Evolutionary conservation across 2,113 vertebrate genomes (phyloP), one percentile per base, ranked within the genome.

Genomic region (Anolis carolinensis): DNA sequence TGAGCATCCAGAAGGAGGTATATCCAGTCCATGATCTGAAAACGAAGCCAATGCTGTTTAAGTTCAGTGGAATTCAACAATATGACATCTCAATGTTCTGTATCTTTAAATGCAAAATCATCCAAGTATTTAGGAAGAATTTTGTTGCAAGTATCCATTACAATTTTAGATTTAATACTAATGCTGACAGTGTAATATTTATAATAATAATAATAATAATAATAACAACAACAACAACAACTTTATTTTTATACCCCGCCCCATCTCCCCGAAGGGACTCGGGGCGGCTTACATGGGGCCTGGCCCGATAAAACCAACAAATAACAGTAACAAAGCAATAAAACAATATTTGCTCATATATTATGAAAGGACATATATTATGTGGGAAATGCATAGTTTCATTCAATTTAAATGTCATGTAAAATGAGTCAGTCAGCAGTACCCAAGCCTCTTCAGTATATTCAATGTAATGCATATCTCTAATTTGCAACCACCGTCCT

Each of bases 11-110:
- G 95, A 59, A 99, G 68, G 30, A 99, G 93, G 89, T 97, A 98
- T 74, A 99, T 96, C 99, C 99, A 99, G 87, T 99, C 98, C 96
- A 99, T 96, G 81, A 99, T 94, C 99, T 99, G 92, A 59, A 92
- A 84, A 25, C 75, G 8, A 52, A 81, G 72, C 1, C 9, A 81
- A 44, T 34, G 44, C n/a, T 50, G 73, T 18, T 67, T 25, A 55
- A 36, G 50, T 7, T 21, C 23, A 48, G 25, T 81, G 27, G 48
- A 82, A 82, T 20, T 27, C 34, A 44, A 39, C 34, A 78, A 63
- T 11, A 48, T 2, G 18, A 74, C 14, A 48, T 14, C 18, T 6
- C 13, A 79, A 32, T 62, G 20, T 50, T 75, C 39, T 74, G 71
- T 18, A 71, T 68, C 30, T 55, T 50, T 67, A 36, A 13, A 18